Evolutionary conservation across 37 sponge, comb jelly and placozoan species (phyloP), one percentile per base, ranked within the genome.

Genomic region (Geodia barretti): DNA sequence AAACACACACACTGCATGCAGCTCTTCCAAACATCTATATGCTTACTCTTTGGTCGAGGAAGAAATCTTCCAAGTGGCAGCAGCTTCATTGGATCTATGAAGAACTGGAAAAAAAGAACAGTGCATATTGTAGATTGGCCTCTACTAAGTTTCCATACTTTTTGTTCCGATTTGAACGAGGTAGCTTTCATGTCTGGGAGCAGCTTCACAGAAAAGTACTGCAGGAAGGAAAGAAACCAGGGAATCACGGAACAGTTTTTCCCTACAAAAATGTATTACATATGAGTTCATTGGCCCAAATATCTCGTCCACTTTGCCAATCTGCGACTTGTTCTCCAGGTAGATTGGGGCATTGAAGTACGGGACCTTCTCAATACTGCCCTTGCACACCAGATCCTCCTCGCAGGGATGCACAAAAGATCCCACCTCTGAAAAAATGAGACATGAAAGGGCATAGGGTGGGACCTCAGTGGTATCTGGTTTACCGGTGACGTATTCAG

Each of bases 271-370:
- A n/a, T n/a, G n/a, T n/a, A n/a, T n/a, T 93, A 97, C 96, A 79
- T 83, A 89, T 41, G 89, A 88, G 11, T 87, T 89, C 66, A 98
- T 94, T 9, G 94, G 95, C 37, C 99, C 99, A 79, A 98, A 98
- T 63, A 98, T 96, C 21, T 98, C 99, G 63, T 98, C 99, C 24
- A 98, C 88, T 71, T 98, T 98, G 63, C 99, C 99, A 83, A 98
- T 87, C 61, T 96, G 99, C 24, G 93, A 83, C 79, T 98, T 98
- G 80, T 96, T 98, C 83, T 98, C 99, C 39, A 98, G 84, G 73
- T 93, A 98, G 38, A 98, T 68, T 0, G 99, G 99, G 24, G 99
- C 99, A 75, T 98, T 98, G 88, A 98, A 98, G 76, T 92, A 98
- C 0, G 99, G 99, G 1, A 98, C 80, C 78, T 91, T 96, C 25